Base-by-base conservation (phyloP, 2,113 vertebrate species). In the Vidua chalybeata region DNA sequence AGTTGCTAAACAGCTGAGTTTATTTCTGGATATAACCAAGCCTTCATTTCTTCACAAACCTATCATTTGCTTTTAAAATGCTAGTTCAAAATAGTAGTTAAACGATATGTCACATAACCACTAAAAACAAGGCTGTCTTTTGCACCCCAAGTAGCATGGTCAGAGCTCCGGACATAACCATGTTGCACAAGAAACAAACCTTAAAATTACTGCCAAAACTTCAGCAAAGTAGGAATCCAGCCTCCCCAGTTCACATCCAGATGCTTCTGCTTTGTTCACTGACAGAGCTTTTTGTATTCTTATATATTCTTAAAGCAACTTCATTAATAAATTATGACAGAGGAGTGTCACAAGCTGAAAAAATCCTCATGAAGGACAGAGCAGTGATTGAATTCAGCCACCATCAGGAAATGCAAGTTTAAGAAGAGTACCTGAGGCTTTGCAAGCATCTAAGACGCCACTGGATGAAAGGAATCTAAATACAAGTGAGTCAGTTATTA, bases 11-110 rank as follows among this genome's bases (percentile, higher is more conserved):
- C 61, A 93, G 67, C 37, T 43, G 69, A 63, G 54, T 90, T 89
- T 95, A 95, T 97, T 96, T 95, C 80, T 94, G 81, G 86, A 49
- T 67, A 87, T 63, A 91, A 85, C 15, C 45, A 96, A 82, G 37
- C 58, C 51, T 93, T 93, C 49, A 75, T 75, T 95, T 94, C 78
- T 95, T 86, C 68, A 61, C 43, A 94, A 90, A 51, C 43, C 75
- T 87, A 56, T 88, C 13, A 93, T 97, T 86, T 96, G 24, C 68
- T 82, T 93, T 79, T 73, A 85, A 90, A 94, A 92, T 26, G 19
- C 45, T 37, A 56, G 54, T 66, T 84, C 73, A 62, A 87, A 74
- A 81, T 68, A 93, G 81, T 63, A 91, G 59, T 81, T 90, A 41
- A 83, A 74, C 2, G 3, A 15, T 74, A 77, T 67, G 84, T 78